Conservation (phyloP, 2,888 invertebrate species). For the Diloba caeruleocephala region DNA sequence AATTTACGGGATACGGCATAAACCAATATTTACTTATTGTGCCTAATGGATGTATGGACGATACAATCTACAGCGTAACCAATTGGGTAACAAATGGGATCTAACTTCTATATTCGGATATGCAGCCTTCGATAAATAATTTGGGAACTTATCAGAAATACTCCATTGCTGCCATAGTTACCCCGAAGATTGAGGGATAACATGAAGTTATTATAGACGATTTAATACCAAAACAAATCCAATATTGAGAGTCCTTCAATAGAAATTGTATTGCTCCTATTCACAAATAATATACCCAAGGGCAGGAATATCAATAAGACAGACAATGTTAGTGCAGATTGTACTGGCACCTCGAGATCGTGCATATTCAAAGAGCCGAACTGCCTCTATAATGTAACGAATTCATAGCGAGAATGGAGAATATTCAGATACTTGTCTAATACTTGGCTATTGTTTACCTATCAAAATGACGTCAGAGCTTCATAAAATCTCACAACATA, state of each 20-base stretch:
- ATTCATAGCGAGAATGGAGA: slow-evolving; percentile 29
- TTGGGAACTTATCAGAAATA: no score
- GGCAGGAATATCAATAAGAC: slow-evolving; percentile 28
- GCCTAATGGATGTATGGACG: no score
- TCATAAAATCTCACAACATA: neutral
- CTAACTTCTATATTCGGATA: no score
- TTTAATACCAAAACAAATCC: neutral
- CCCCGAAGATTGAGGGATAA: no score
- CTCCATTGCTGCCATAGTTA: no score
- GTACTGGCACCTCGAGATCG: slow-evolving; percentile 7
- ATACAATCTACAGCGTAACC: no score
- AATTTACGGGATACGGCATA: no score
- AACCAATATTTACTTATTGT: no score
- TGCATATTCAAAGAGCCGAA: slow-evolving; percentile 20
- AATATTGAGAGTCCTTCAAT: slow-evolving; percentile 1
- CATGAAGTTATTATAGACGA: neutral
- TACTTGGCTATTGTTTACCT: slow-evolving; percentile 3
- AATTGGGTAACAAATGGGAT: no score
- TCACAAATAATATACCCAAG: slow-evolving; percentile 1
- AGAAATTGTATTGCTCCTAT: slow-evolving; percentile 10
- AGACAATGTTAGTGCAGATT: slow-evolving; percentile 30
- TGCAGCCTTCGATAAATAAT: no score
- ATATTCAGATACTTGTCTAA: slow-evolving; percentile 2
- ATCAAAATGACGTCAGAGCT: neutral
- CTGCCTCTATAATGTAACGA: slow-evolving; percentile 20